Conservation (phyloP, 2,113 vertebrate species). For the Oreochromis aureus region DNA sequence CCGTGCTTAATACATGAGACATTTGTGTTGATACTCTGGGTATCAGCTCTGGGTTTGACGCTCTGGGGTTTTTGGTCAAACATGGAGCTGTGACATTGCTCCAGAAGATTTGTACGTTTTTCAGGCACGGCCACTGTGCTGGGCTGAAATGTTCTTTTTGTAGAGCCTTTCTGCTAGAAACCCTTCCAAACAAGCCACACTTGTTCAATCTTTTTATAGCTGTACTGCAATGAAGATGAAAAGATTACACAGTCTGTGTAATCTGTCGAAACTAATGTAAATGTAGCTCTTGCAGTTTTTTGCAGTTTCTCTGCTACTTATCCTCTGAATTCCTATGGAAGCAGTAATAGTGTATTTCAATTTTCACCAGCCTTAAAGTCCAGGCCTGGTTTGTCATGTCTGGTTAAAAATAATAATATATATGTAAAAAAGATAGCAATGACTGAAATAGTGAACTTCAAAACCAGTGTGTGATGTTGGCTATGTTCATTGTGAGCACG, state of each 20-base stretch:
- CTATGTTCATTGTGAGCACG: background rate
- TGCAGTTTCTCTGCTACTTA: background rate
- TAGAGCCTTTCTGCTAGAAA: background rate
- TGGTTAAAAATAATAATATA: background rate
- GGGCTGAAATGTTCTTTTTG: background rate
- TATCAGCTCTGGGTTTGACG: background rate
- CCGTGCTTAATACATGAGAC: background rate
- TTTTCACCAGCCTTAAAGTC: background rate
- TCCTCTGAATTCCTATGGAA: background rate
- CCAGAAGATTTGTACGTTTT: background rate
- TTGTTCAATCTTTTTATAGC: background rate
- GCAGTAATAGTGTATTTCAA: background rate
- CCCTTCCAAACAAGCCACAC: background rate
- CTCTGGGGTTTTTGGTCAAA: background rate
- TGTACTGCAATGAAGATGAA: background rate
- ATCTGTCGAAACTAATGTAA: background rate
- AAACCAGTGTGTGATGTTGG: background rate
- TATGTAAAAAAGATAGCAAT: background rate
- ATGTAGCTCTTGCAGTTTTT: background rate
- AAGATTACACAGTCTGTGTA: background rate
- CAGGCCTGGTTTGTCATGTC: background rate
- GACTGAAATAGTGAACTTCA: background rate
- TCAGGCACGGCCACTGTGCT: rapidly evolving
- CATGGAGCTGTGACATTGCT: background rate
- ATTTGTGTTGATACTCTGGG: background rate